Percentiles rank a stretch among this genome's conserved stretches.
These are phyloP conservation scores for Ruditapes philippinarum DNA, from an alignment of 1,140 invertebrate species.

Conservation along the genomic window DNA sequence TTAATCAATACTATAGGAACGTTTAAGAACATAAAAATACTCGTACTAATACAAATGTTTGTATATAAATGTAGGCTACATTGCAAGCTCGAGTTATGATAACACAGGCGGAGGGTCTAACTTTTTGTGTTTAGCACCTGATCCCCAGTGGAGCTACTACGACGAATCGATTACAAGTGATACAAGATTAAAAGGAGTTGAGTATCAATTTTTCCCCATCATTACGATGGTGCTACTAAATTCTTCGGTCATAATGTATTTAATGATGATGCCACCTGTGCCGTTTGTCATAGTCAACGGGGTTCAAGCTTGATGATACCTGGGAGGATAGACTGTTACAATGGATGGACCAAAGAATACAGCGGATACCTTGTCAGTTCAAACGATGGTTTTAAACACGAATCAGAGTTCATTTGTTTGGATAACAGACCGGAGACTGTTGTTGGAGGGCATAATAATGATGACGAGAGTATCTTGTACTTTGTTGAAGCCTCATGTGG, in stretches of 20 bases:
- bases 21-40: too few relatives aligned
- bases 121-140: conserved; percentile 14
- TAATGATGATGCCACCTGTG: conserved; percentile 58
- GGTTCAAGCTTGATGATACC: conserved; percentile 58
- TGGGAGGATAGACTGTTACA: conserved; percentile 50
- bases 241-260: conserved; percentile 25
- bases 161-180: neutral
- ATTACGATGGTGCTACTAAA: neutral
- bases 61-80: too few relatives aligned
- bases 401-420: conserved; percentile 59
- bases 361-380: conserved; percentile 58
- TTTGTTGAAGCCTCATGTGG: conserved; percentile 43
- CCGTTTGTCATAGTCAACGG: conserved; percentile 61
- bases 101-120: neutral
- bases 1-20: too few relatives aligned
- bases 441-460: neutral
- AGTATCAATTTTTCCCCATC: neutral
- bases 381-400: neutral
- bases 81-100: neutral
- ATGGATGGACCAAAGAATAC: conserved; percentile 64
- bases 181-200: neutral
- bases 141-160: conserved; percentile 36
- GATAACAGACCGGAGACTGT: conserved; percentile 24
- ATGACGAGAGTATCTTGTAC: conserved; percentile 8
- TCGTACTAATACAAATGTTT: too few relatives aligned